Base-by-base conservation (phyloP, 2,888 invertebrate genomes). In the Ptycholaimellus sp. region DNA sequence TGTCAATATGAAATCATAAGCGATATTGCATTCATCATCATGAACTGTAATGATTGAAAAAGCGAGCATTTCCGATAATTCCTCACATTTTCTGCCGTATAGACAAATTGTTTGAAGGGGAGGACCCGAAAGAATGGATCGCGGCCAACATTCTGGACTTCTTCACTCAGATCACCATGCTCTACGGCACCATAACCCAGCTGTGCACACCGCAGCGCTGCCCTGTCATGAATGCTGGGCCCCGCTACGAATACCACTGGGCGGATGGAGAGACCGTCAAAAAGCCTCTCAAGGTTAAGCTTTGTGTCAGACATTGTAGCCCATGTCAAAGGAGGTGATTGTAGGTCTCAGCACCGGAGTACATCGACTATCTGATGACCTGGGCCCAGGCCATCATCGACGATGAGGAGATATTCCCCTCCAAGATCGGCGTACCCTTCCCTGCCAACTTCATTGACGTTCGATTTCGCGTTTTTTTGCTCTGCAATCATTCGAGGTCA, bases 191-290 rank as follows among this genome's bases (percentile, higher is more conserved):
- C 22, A 83, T 96, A 54, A 90, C 90, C 14, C 96, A 96, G 65
- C 90, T 87, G 65, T 96, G 96, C 61, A 85, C 87, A 3, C 85
- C 87, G 61, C 81, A 85, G 85, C 63, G 76, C 80, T n/a, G n/a
- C n/a, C n/a, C 85, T 93, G 49, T 29, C 13, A 93, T 99, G 93
- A 87, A 85, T 9, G 93, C 93, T 13, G 93, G 93, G 30, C 87
- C 90, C 44, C 87, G 90, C 65, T 90, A 93, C 59, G 93, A 96
- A 65, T 96, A 99, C 65, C 90, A 90, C 64, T 99, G 96, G 96
- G 93, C 93, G 1, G 90, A 93, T 64, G 90, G 90, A 1, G 34
- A 47, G 46, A 3, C 32, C 44, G 17, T n/a, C n/a, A 83, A 31
- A 14, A n/a, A n/a, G n/a, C n/a, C n/a, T n/a, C n/a, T n/a, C n/a